Evolutionary conservation across 2,888 invertebrate genomes (phyloP).

Genomic region (Mesoligia furuncula): DNA sequence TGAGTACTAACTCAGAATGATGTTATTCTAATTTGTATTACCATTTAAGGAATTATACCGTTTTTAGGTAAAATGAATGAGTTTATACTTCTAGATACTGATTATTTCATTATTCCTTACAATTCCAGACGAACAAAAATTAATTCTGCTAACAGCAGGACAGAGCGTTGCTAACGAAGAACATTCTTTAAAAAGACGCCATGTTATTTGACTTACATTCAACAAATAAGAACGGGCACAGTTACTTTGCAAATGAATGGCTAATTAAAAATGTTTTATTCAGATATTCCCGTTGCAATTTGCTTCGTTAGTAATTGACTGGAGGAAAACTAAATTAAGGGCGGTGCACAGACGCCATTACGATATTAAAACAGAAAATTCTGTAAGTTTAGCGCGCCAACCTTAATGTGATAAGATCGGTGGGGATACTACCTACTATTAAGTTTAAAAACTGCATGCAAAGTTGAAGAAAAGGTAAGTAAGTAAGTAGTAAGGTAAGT

Average conservation of each 20-base stretch:
- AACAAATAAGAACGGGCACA: conserved; percentile 27
- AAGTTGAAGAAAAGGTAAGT: conserved; percentile 15
- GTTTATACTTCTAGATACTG: neutral
- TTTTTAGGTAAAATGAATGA: neutral
- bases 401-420: conserved; percentile 77
- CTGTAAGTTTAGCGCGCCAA: conserved; percentile 71
- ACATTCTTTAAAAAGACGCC: conserved; percentile 26
- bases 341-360: conserved; percentile 64
- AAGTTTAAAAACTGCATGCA: conserved; percentile 69
- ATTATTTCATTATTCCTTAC: neutral
- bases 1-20: neutral
- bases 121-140: neutral
- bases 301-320: conserved; percentile 53
- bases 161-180: neutral
- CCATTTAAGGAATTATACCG: neutral
- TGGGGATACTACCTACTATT: conserved; percentile 79
- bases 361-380: conserved; percentile 69
- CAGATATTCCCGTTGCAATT: conserved; percentile 47
- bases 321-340: conserved; percentile 63
- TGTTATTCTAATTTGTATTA: neutral
- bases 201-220: conserved; percentile 38
- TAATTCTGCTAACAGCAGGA: conserved; percentile 7
- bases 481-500: neutral
- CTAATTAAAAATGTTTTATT: conserved; percentile 59
- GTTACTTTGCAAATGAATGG: conserved; percentile 51